Evolutionary conservation across 2,888 invertebrate genomes (phyloP), one percentile per base, ranked within the genome.

Genomic region (Hypena proboscidalis): DNA sequence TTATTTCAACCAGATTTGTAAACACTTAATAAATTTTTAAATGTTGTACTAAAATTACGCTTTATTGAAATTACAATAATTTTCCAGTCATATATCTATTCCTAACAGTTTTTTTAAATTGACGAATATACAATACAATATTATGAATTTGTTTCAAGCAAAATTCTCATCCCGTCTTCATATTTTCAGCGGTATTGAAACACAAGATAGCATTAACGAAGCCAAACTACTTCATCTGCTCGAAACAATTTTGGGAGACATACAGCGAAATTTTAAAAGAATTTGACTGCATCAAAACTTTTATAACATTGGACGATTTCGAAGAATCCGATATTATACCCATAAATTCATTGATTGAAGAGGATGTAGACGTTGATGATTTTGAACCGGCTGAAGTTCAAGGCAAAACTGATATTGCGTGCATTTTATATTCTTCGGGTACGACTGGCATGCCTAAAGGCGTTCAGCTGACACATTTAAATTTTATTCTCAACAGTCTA

Each of bases 371-470:
- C 67, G 46, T 75, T 43, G 39, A 74, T 44, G 69, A 66, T 30
- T 85, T 82, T 58, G 78, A 89, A 33, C 92, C 93, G 19, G 61
- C 72, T 33, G 59, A 78, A 9, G 83, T 94, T n/a, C 92, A 72
- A 36, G 85, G 83, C 41, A 77, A 80, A 38, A 69, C 49, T 14
- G 84, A 85, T 52, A 66, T 67, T 1, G 82, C 80, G 0, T 61
- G 77, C 11, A 83, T 94, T 65, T 86, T 94, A 45, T 94, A 93
- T 76, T 95, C 95, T 19, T 94, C 95, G 40, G 95, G 95, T 27
- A 95, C 95, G 0, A 93, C 93, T 9, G 95, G 95, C 0, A 76
- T 94, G 63, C 93, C 94, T 0, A 95, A 95, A 78, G 94, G 93
- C 19, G 94, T 94, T 1, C 86, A 92, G 78, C 74, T 94, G 26